Evolutionary conservation across 2,888 invertebrate species (phyloP).

Genomic region (Aelia acuminata): DNA sequence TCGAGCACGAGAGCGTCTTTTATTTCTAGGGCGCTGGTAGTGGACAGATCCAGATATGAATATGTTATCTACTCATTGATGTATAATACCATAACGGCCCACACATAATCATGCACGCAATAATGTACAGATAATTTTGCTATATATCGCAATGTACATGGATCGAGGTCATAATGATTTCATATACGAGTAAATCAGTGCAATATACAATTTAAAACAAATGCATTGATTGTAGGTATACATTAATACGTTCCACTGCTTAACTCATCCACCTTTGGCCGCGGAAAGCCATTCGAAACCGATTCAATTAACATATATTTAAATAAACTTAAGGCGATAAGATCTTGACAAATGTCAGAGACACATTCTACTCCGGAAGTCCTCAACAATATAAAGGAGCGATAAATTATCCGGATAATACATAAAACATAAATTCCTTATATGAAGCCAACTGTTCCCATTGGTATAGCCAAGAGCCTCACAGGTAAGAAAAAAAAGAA

Average conservation of each 20-base stretch:
- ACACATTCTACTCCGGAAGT: conserved; percentile 18
- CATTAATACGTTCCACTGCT: not conserved
- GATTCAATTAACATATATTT: conserved; percentile 29
- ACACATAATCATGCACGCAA: too few species aligned
- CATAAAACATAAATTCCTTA: conserved; percentile 16
- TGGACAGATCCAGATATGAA: too few species aligned
- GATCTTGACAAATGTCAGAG: conserved; percentile 40
- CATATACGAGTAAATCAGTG: not conserved
- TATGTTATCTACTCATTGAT: too few species aligned
- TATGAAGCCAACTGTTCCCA: not conserved
- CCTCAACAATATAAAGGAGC: conserved; percentile 37
- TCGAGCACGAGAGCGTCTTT: too few species aligned
- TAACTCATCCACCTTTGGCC: not conserved
- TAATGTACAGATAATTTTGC: not conserved
- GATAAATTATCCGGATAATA: conserved; percentile 31
- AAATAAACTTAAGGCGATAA: conserved; percentile 4
- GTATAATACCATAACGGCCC: too few species aligned
- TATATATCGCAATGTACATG: not conserved
- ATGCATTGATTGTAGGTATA: not conserved
- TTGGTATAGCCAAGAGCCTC: not conserved
- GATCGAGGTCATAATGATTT: not conserved
- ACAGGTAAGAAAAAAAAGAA: not conserved
- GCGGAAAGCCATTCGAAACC: conserved; percentile 8
- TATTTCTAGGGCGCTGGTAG: too few species aligned
- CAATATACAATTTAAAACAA: not conserved